Evolutionary conservation across 2,888 invertebrate species (phyloP), one percentile per base, ranked within the genome.

Genomic region (Tenodera sinensis): DNA sequence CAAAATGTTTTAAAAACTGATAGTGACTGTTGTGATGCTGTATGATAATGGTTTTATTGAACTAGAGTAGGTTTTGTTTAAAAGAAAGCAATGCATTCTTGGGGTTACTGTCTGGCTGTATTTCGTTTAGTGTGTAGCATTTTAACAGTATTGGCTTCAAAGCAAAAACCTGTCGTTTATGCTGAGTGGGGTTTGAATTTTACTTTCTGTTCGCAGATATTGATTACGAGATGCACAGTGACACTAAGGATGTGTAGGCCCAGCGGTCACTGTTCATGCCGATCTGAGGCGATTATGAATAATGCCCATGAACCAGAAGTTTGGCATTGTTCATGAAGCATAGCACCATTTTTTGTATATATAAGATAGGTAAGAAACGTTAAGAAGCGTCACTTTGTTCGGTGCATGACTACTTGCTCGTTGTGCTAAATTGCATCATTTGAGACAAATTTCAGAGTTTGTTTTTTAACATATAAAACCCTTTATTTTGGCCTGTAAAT

Each of bases 191-290:
- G 54, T 71, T 71, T 71, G 54, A 71, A 71, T 71, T 71, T 71
- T 71, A 71, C 54, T 85, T 88, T 89, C 83, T 89, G 83, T 89
- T 90, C 88, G 81, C 91, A 91, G 91, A 91, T 91, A 90, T 90
- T 91, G 90, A 91, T 90, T 88, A 84, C 91, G 89, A 89, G 90
- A 91, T 91, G 91, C 91, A 91, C 90, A 91, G 91, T 89, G 91
- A 91, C 90, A 90, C 89, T 85, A 89, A 91, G 90, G 90, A 90
- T 90, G 90, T 88, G 47, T 89, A 90, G 85, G 88, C 90, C 87
- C 82, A 88, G 30, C 83, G 88, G 84, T 90, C 89, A 89, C 90
- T 88, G 84, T 89, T 87, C 30, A 84, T 89, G 89, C 90, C 89
- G 85, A 90, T 89, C 90, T 89, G 89, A 91, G 90, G 90, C 89